Conservation (phyloP, 2,888 invertebrate species). For the Oasisia sp. region DNA sequence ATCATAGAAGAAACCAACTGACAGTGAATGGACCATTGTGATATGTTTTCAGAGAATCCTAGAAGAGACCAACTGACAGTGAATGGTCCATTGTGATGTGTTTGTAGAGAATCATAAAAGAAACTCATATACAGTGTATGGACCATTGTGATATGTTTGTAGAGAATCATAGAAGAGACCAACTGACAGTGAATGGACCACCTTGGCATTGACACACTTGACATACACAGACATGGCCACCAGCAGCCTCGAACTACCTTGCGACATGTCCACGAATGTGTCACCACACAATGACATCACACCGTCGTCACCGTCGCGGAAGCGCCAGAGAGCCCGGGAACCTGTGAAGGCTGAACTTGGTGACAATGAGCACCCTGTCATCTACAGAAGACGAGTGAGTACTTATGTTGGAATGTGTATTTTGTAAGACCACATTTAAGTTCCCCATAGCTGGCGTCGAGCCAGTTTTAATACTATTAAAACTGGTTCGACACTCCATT, state of each 20-base stretch:
- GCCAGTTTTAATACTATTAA: no score
- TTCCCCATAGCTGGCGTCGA: no score
- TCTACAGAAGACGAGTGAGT: background rate
- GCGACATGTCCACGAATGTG: background rate
- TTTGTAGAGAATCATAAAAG: no score
- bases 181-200: background rate
- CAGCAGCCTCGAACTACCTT: background rate
- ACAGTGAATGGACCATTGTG: no score
- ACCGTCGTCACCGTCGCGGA: background rate
- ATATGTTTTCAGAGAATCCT: no score
- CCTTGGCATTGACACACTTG: background rate
- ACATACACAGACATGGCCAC: background rate
- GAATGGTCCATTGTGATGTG: no score
- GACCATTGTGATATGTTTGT: background rate
- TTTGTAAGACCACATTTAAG: no score
- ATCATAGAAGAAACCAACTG: no score
- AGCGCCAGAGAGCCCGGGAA: background rate
- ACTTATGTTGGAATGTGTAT: no score
- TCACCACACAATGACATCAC: background rate
- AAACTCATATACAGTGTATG: no score
- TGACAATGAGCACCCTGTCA: background rate
- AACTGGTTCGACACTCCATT: no score
- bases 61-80: no score
- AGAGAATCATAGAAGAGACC: background rate
- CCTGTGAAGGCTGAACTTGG: background rate